Evolutionary conservation across 2,888 invertebrate genomes (phyloP), one percentile per base, ranked within the genome.

Genomic region (Neuroscelio doddi): DNA sequence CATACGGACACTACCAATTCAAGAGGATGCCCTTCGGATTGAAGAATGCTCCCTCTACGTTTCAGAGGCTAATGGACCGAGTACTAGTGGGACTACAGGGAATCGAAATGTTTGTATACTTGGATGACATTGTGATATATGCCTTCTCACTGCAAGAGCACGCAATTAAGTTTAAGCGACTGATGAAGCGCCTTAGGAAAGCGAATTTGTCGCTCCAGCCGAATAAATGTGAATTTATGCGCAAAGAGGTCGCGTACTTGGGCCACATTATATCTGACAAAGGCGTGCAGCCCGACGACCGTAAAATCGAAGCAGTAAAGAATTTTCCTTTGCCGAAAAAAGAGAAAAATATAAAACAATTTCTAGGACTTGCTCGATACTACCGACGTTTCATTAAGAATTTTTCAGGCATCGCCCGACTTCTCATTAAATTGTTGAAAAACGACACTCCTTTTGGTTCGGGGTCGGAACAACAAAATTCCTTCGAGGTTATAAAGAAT

Each of bases 1-100:
- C n/a, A n/a, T n/a, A 65, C 16, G 73, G 76, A 2, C 71, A 78
- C 44, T 80, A 65, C 29, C 69, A 79, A 62, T 81, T 64, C 41
- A 57, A 66, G 0, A 29, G 67, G 0, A 76, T 80, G 75, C 73
- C 77, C 3, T 81, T 80, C 32, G 82, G 80, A 5, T 59, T 81
- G 1, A 52, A 64, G 9, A 74, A 75, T 29, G 74, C 75, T 0
- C 74, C 76, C n/a, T n/a, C 68, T 2, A 74, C 73, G 1, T 82
- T 78, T 61, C 79, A 78, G 49, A 49, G 75, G 3, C 36, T 78
- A 15, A 77, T 80, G 72, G 73, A 80, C 41, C 21, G 41, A 5
- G 68, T 76, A 1, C 56, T 79, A 8, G 27, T 56, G 0, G 77
- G 70, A 17, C 47, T 79, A 16, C 69, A 63, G 16, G 68, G 53